Base-by-base conservation (phyloP, 2,888 invertebrate species). In the Scaptodrosophila latifasciaeformis region DNA sequence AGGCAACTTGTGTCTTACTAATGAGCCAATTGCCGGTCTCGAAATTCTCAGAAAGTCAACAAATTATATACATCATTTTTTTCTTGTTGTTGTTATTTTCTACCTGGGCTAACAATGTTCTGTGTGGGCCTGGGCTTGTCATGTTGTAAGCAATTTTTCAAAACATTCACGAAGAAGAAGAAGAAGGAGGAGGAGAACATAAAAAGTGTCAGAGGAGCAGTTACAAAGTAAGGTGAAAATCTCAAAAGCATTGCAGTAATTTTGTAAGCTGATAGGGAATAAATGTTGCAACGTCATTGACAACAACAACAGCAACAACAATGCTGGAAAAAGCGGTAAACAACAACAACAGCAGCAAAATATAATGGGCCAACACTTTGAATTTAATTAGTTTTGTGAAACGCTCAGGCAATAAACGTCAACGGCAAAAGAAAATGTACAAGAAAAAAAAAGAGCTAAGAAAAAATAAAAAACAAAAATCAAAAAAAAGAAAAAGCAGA, bases 341-440 rank as follows among this genome's bases (percentile, higher is more conserved):
- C 35, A 44, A 17, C 37, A 29, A 29, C 31, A 49, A n/a, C 42
- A 7, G 30, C 29, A 44, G 21, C 37, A 24, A 13, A n/a, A 27
- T 10, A 43, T 45, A 29, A 40, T 13, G 21, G 27, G 29, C 35
- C 29, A 10, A 1, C 21, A 39, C 17, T 42, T 40, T 13, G 21
- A 21, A 31, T 29, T 40, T 40, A 49, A 42, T 49, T 30, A 42
- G 49, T 42, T 49, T 49, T 40, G 30, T 40, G 31, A 40, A 49
- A 49, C 2, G 37, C 27, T 2, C 37, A 13, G 13, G 17, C 37
- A 27, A 27, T 9, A 27, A 27, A 27, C 29, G 31, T 17, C 2
- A 10, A 30, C 2, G 15, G n/a, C n/a, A n/a, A n/a, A n/a, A n/a
- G n/a, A n/a, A n/a, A n/a, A n/a, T n/a, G n/a, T n/a, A n/a, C n/a